A percentile compares a stretch with the other conserved stretches of the same genome.
Evolutionary conservation across 2,797 vertebrate species (phyloP).

Genomic region (Uromys caudimaculatus): DNA sequence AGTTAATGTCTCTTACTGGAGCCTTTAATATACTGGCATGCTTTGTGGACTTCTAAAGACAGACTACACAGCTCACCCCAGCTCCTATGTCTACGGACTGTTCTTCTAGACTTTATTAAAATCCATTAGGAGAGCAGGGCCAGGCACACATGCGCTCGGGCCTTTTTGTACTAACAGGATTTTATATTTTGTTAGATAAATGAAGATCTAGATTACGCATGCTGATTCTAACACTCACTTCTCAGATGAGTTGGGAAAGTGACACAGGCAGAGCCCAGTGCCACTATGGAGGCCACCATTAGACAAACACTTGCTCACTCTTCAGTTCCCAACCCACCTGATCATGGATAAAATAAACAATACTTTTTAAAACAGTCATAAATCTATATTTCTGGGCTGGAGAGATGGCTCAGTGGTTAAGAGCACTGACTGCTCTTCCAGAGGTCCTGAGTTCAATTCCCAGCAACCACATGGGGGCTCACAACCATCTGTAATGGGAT

Average conservation of each 20-base stretch:
- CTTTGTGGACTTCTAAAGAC: background rate
- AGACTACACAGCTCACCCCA: background rate
- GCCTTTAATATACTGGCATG: background rate
- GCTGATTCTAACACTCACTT: background rate
- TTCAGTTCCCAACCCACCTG: background rate
- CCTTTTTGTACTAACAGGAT: background rate
- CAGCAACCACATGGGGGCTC: no score
- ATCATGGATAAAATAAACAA: background rate
- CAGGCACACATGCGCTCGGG: background rate
- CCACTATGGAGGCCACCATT: no score
- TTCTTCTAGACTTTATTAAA: background rate
- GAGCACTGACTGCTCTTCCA: no score
- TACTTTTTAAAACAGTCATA: background rate
- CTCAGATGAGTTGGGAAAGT: background rate
- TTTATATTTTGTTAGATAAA: conserved; percentile 28
- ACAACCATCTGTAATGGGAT: no score
- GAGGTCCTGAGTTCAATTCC: no score
- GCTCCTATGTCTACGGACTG: background rate
- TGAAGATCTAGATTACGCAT: background rate
- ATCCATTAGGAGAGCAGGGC: background rate
- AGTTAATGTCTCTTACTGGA: background rate
- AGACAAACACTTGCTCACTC: background rate
- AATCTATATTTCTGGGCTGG: conserved; percentile 6
- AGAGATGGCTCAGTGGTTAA: no score
- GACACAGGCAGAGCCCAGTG: background rate